A percentile compares a stretch with the other conserved stretches of the same genome.
Conservation (phyloP, 2,888 invertebrate genomes). For the Pantelozetes paolii region DNA sequence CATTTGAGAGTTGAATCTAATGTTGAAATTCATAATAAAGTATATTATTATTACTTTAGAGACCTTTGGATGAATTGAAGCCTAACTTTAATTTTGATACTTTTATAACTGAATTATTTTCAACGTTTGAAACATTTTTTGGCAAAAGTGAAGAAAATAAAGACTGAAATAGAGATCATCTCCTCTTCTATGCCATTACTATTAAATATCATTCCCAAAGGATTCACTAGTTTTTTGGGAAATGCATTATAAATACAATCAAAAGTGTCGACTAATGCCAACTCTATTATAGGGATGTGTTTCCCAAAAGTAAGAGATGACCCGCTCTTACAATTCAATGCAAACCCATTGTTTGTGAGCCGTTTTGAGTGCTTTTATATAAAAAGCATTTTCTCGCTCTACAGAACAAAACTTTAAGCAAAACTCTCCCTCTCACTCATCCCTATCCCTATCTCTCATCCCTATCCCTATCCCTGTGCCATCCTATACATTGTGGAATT, state of each 20-base stretch:
- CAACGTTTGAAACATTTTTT: background rate
- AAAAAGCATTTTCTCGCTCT: slow-evolving; percentile 24
- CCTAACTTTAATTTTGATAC: slow-evolving; percentile 8
- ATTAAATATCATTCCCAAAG: slow-evolving; percentile 25
- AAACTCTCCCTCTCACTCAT: slow-evolving; percentile 6
- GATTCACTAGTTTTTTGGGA: background rate
- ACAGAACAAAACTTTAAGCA: slow-evolving; percentile 7
- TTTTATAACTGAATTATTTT: background rate
- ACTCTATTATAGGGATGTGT: background rate
- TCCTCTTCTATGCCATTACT: slow-evolving; percentile 15
- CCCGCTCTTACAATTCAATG: slow-evolving; percentile 13
- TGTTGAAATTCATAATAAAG: slow-evolving; percentile 7
- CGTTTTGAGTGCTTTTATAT: slow-evolving; percentile 30
- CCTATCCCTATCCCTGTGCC: background rate
- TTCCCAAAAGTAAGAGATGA: slow-evolving; percentile 19
- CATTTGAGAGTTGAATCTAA: background rate
- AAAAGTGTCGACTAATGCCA: slow-evolving; percentile 2
- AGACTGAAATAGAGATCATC: slow-evolving; percentile 12
- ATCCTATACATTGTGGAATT: background rate
- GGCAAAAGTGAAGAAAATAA: background rate
- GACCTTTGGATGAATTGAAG: background rate
- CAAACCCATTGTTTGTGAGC: slow-evolving; percentile 28
- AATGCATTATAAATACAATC: slow-evolving; percentile 28
- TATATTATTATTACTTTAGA: slow-evolving; percentile 32
- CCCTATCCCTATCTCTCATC: background rate